phyloP scores from a whole-genome alignment of 2,888 invertebrate species.

The Aproaerema taeniolella region DNA sequence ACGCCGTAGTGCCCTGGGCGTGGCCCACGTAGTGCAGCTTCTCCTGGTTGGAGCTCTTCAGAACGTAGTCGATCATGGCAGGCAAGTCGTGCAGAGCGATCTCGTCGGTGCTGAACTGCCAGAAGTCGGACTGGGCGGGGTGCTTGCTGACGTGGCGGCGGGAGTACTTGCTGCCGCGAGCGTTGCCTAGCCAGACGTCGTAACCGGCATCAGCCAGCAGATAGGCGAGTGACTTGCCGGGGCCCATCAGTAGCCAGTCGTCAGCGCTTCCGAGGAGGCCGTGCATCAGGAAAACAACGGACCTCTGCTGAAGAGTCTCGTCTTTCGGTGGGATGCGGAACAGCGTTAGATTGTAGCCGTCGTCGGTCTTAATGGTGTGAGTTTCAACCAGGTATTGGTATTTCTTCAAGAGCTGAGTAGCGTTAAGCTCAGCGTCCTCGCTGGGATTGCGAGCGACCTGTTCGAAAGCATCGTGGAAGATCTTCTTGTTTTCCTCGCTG shows the following conservation, averaged over 20 bases:
- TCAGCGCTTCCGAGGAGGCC: constrained; percentile 82
- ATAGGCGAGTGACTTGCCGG: constrained; percentile 66
- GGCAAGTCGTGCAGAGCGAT: constrained; percentile 61
- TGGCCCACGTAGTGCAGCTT: constrained; percentile 60
- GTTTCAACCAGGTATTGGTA: constrained; percentile 53
- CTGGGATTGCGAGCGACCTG: constrained; percentile 28
- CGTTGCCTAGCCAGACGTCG: constrained; percentile 69
- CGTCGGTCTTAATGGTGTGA: constrained; percentile 55
- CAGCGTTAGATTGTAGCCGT: constrained; percentile 61
- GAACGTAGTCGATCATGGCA: constrained; percentile 60
- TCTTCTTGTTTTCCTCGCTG: constrained; percentile 40
- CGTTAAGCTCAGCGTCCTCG: constrained; percentile 39
- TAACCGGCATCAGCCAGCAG: constrained; percentile 54
- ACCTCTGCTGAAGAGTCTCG: constrained; percentile 32
- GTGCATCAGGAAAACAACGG: constrained; percentile 76
- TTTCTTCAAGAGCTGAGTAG: constrained; percentile 50
- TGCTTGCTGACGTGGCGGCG: constrained; percentile 52
- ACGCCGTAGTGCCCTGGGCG: constrained; percentile 50
- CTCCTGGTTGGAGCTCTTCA: constrained; percentile 43
- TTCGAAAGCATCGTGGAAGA: constrained; percentile 39
- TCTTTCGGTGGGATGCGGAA: constrained; percentile 56
- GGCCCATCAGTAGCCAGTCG: constrained; percentile 82
- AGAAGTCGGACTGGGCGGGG: constrained; percentile 52
- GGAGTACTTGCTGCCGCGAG: constrained; percentile 60
- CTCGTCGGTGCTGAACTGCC: constrained; percentile 65